Conservation (phyloP, 2,113 vertebrate species). For the Cebus imitator region DNA sequence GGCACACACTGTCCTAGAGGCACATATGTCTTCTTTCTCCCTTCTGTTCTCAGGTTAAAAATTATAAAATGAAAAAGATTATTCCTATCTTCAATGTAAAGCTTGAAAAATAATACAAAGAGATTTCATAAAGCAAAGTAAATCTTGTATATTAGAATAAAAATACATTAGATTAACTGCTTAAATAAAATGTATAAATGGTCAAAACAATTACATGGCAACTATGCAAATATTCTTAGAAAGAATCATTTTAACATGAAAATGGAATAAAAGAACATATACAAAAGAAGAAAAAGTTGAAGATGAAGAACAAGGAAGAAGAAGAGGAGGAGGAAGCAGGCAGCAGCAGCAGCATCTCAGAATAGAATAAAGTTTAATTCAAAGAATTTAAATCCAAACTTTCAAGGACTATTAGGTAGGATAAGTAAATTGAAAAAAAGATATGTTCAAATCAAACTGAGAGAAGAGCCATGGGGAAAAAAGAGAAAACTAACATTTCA, state of each 20-base stretch:
- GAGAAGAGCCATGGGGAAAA: background rate
- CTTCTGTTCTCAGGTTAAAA: background rate
- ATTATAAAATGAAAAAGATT: background rate
- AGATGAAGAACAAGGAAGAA: background rate
- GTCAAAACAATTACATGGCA: background rate
- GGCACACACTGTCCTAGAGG: background rate
- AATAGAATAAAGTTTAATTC: background rate
- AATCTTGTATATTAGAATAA: background rate
- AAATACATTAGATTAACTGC: background rate
- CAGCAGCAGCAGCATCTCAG: background rate
- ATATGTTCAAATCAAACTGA: background rate
- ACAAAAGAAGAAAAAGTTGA: background rate
- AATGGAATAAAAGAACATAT: background rate
- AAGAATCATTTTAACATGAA: background rate
- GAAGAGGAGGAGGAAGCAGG: background rate
- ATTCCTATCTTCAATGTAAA: background rate
- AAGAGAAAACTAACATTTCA: background rate
- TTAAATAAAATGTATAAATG: background rate
- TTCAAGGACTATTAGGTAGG: background rate
- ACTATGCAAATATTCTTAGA: background rate
- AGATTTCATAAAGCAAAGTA: background rate
- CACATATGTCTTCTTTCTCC: background rate
- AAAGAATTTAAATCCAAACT: background rate
- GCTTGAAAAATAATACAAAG: background rate
- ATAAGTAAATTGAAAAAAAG: background rate